Conservation (phyloP, 2,888 invertebrate species). For the Apodemia zela region DNA sequence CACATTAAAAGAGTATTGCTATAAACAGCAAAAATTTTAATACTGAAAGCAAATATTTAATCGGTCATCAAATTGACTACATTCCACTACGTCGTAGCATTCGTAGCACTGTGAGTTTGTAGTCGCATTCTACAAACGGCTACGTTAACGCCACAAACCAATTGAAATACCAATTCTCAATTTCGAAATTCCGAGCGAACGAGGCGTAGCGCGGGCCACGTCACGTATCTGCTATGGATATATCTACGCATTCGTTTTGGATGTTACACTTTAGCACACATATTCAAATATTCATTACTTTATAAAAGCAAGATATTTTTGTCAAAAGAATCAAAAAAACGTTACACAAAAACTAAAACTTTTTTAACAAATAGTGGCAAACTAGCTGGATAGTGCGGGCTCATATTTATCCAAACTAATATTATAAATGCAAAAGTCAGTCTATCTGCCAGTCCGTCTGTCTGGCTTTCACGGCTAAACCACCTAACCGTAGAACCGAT, state of each 20-base stretch:
- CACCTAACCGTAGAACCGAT: no score
- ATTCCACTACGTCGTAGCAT: slow-evolving; percentile 19
- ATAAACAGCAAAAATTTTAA: neutral
- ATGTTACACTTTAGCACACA: slow-evolving; percentile 16
- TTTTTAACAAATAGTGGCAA: no score
- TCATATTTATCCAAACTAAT: no score
- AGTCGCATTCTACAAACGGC: slow-evolving; percentile 25
- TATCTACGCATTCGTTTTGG: slow-evolving; percentile 33
- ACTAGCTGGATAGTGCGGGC: no score
- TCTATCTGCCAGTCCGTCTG: no score
- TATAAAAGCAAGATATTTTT: neutral
- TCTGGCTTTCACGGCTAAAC: no score
- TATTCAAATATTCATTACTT: slow-evolving; percentile 21
- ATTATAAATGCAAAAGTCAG: no score
- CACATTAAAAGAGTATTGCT: no score
- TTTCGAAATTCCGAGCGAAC: slow-evolving; percentile 51
- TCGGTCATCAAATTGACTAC: slow-evolving; percentile 2
- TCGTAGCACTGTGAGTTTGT: slow-evolving; percentile 21
- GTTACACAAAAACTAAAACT: no score
- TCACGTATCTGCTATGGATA: slow-evolving; percentile 41
- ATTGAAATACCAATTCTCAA: slow-evolving; percentile 59
- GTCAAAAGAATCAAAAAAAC: no score
- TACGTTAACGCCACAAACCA: slow-evolving; percentile 52
- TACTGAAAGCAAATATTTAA: neutral
- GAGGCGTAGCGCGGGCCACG: slow-evolving; percentile 43